Base-by-base conservation (phyloP, 2,113 vertebrate species). In the Macquaria australasica region DNA sequence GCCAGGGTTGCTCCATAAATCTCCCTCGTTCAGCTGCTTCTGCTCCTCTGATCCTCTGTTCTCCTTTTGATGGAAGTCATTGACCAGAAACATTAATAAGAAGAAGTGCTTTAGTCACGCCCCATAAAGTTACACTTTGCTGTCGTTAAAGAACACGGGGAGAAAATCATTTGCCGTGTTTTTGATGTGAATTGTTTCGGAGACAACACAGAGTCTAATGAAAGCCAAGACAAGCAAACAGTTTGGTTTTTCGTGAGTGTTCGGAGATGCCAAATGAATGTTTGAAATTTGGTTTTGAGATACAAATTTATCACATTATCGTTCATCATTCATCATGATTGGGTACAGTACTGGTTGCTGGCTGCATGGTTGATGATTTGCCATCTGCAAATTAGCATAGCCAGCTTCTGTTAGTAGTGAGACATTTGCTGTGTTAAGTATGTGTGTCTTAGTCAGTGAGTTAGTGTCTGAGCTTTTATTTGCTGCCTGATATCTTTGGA, bases 61-160 rank as follows among this genome's bases (percentile, higher is more conserved):
- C 87, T 77, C 56, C 79, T 87, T 90, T 84, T 89, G 93, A 94
- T 88, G 83, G 91, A 87, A 79, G 85, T 73, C 85, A 84, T 89
- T 79, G 93, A 91, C 92, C 90, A 86, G 91, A 76, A 86, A 82
- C 88, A 90, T 92, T 93, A 92, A 94, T 92, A 92, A 93, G 79
- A 87, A 84, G 71, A 86, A 89, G 79, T 87, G 89, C 86, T 93
- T 91, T 91, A 93, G 93, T 92, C 88, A 90, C n/a, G 67, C 76
- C 69, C 82, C 92, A 93, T 93, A 90, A 94, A 92, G 85, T 86
- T 73, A 89, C 85, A 62, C 79, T 91, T 81, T 87, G 88, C 84
- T 60, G 90, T 80, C 60, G 55, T 90, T 88, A 84, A 82, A 82
- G 81, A 90, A 86, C 79, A 85, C 67, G 25, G 53, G 87, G 89